These are phyloP conservation scores for Gila robusta DNA, from an alignment of 2,797 vertebrate species.

Conservation along the genomic window DNA sequence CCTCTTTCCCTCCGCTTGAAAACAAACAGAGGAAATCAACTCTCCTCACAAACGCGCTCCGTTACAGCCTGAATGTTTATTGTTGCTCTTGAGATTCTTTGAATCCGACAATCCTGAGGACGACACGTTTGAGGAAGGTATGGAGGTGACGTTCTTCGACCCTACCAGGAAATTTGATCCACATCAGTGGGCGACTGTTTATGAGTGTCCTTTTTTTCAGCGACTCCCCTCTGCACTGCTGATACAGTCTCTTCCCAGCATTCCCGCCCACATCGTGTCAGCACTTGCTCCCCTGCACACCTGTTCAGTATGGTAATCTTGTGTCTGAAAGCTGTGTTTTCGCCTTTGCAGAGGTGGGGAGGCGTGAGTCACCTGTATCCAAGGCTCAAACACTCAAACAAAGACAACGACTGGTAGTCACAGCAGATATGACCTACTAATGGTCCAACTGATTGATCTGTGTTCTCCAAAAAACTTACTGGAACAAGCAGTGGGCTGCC, in stretches of 20 bases:
- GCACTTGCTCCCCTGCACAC: constrained; percentile 61
- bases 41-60: constrained; percentile 50
- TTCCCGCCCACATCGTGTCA: constrained; percentile 52
- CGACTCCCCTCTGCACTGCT: constrained; percentile 43
- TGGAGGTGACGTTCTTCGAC: not conserved
- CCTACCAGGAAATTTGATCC: constrained; percentile 18
- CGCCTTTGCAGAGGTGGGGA: constrained; percentile 42
- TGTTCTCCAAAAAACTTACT: constrained; percentile 42
- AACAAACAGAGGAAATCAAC: constrained; percentile 78
- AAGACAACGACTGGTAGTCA: constrained; percentile 51
- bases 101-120: constrained; percentile 19
- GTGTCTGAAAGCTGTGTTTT: constrained; percentile 56
- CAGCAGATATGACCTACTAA: constrained; percentile 45
- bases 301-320: constrained; percentile 63
- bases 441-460: constrained; percentile 51
- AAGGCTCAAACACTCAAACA: constrained; percentile 57
- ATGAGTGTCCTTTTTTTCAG: constrained; percentile 39
- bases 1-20: constrained; percentile 47
- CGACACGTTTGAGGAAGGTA: not conserved
- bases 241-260: constrained; percentile 54
- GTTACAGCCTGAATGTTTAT: constrained; percentile 57
- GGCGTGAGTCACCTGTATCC: constrained; percentile 62
- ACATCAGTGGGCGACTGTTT: not conserved
- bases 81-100: constrained; percentile 59
- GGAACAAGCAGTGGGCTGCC: constrained; percentile 45